Conservation (phyloP, 2,797 vertebrate genomes). For the Schizopygopsis pylzovi region DNA sequence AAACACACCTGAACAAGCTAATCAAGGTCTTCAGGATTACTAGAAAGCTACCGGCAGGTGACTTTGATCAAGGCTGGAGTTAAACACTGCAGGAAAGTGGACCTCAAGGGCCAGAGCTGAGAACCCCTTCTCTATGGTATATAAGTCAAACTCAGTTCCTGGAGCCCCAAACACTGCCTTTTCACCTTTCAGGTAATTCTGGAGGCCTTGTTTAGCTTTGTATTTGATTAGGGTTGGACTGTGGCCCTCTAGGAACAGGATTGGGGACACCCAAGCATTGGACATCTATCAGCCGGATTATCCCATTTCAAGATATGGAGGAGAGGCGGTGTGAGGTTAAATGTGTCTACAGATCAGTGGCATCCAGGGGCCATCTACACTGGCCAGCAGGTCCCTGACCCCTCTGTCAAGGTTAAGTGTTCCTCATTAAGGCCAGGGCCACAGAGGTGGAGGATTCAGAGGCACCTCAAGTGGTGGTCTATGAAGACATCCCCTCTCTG, state of each 20-base stretch:
- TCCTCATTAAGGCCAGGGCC: constrained; percentile 33
- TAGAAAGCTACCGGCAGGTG: not conserved
- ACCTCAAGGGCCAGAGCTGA: not conserved
- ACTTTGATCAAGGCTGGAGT: not conserved
- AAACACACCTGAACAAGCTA: not conserved
- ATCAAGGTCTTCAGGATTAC: not conserved
- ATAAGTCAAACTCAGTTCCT: not conserved
- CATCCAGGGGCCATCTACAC: constrained; percentile 1
- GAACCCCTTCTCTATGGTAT: not conserved
- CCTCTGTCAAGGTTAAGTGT: constrained; percentile 45
- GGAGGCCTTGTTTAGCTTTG: not conserved
- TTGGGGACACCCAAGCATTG: not conserved
- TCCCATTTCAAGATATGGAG: constrained; percentile 10
- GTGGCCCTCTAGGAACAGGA: constrained; percentile 13
- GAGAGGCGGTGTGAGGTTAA: not conserved
- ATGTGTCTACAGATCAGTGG: constrained; percentile 19
- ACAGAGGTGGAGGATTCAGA: not conserved
- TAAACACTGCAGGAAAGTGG: not conserved
- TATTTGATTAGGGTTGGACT: not conserved
- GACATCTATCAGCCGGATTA: not conserved
- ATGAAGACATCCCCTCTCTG: constrained; percentile 28
- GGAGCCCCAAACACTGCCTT: not conserved
- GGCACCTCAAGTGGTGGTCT: constrained; percentile 21
- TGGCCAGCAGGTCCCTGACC: not conserved
- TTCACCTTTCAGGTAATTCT: not conserved